A percentile compares a stretch with the other conserved stretches of the same genome.
Conservation (phyloP, 2,113 vertebrate genomes). For the Chaetops frenatus region DNA sequence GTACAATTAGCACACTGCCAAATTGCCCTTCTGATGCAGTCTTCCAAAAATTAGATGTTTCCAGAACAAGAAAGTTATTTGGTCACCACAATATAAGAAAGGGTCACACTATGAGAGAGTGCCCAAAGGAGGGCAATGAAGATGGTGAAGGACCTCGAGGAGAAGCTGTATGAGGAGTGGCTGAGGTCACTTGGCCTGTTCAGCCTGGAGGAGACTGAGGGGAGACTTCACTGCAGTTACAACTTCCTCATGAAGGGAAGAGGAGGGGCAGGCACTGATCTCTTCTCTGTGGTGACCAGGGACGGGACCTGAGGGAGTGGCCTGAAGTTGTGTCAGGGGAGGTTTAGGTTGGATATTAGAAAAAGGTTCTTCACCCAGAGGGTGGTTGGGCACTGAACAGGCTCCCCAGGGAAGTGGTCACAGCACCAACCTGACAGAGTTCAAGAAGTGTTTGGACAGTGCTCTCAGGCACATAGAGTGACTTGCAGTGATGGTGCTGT, state of each 20-base stretch:
- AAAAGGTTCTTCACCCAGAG: rapidly evolving
- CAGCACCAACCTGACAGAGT: neutral
- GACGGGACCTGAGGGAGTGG: rapidly evolving
- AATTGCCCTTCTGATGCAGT: neutral
- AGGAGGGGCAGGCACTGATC: rapidly evolving
- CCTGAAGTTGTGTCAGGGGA: neutral
- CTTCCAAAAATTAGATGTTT: neutral
- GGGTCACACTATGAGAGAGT: neutral
- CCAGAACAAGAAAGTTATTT: neutral
- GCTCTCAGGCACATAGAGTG: rapidly evolving
- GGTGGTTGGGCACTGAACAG: neutral
- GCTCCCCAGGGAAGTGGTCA: neutral
- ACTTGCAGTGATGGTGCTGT: neutral
- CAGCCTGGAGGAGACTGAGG: neutral
- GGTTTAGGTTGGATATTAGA: neutral
- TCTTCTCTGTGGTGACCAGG: neutral
- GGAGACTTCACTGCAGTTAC: neutral
- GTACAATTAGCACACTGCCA: neutral
- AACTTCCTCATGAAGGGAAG: neutral
- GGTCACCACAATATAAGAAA: neutral
- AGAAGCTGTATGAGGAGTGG: rapidly evolving
- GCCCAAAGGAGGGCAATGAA: neutral
- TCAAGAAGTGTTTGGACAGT: neutral
- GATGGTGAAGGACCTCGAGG: neutral
- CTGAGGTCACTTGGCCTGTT: neutral